phyloP scores from a whole-genome alignment of 2,113 vertebrate species.

The Phocoena phocoena region DNA sequence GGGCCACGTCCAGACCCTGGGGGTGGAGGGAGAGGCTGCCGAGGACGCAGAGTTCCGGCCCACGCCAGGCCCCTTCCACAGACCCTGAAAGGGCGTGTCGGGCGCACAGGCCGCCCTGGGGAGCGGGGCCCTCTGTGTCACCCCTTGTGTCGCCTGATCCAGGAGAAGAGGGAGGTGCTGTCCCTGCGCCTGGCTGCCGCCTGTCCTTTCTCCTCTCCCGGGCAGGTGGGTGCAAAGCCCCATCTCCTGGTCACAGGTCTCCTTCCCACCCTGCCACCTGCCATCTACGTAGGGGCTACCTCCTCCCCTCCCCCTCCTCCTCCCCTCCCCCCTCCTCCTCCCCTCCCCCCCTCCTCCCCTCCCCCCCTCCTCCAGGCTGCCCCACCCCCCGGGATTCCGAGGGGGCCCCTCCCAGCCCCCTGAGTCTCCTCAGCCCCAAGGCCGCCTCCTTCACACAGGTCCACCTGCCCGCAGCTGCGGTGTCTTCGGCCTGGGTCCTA shows the following conservation, averaged over 20 bases:
- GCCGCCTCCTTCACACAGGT: too few species aligned
- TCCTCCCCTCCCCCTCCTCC: background rate
- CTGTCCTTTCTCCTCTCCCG: background rate
- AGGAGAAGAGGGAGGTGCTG: too few species aligned
- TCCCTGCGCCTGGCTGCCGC: background rate
- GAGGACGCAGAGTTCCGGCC: background rate
- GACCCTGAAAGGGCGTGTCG: background rate
- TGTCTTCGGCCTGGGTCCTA: too few species aligned
- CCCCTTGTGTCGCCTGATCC: too few species aligned
- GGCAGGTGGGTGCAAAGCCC: background rate
- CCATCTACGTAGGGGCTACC: too few species aligned
- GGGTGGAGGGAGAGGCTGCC: background rate
- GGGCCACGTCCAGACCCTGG: too few species aligned
- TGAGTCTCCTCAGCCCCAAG: too few species aligned
- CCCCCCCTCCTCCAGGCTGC: too few species aligned
- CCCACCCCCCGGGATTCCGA: background rate
- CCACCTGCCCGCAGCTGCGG: too few species aligned
- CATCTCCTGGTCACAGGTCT: background rate
- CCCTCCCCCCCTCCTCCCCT: rapidly evolving
- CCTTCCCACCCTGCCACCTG: background rate
- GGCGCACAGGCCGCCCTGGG: background rate
- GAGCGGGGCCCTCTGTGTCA: background rate
- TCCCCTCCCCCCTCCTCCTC: too few species aligned
- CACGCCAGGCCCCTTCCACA: background rate
- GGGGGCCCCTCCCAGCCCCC: background rate